Percentiles rank a stretch among this genome's conserved stretches.
These are phyloP conservation scores for Protonemura montana DNA, from an alignment of 2,888 invertebrate species.

Conservation along the genomic window DNA sequence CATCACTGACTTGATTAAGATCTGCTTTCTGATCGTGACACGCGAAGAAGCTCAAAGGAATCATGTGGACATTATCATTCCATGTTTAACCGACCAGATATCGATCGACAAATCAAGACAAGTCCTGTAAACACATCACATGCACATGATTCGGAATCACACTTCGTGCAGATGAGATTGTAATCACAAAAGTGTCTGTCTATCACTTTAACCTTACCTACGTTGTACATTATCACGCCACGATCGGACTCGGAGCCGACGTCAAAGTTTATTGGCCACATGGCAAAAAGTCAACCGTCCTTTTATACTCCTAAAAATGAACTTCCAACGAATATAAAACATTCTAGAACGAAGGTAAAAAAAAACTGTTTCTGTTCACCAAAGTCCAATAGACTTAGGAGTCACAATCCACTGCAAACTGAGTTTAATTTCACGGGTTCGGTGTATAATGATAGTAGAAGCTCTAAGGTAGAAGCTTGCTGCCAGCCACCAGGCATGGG, in stretches of 20 bases:
- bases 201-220: neutral
- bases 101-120: neutral
- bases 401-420: slow-evolving; percentile 27
- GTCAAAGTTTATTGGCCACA: slow-evolving; percentile 18
- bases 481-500: neutral
- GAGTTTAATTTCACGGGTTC: slow-evolving; percentile 21
- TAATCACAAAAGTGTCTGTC: neutral
- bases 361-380: neutral
- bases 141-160: neutral
- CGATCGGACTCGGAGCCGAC: neutral
- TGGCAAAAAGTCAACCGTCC: slow-evolving; percentile 1
- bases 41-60: neutral
- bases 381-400: slow-evolving; percentile 22
- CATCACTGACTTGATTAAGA: neutral
- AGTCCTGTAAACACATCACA: neutral
- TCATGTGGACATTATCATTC: neutral
- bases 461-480: too few species aligned
- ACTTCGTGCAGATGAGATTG: slow-evolving; percentile 12
- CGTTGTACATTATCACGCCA: neutral
- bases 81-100: neutral
- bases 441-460: slow-evolving; percentile 23
- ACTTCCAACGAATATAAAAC: slow-evolving; percentile 16
- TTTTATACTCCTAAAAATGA: slow-evolving; percentile 30
- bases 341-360: neutral
- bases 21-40: neutral